Evolutionary conservation across 2,113 vertebrate species (phyloP).

Genomic region (Fulica atra): DNA sequence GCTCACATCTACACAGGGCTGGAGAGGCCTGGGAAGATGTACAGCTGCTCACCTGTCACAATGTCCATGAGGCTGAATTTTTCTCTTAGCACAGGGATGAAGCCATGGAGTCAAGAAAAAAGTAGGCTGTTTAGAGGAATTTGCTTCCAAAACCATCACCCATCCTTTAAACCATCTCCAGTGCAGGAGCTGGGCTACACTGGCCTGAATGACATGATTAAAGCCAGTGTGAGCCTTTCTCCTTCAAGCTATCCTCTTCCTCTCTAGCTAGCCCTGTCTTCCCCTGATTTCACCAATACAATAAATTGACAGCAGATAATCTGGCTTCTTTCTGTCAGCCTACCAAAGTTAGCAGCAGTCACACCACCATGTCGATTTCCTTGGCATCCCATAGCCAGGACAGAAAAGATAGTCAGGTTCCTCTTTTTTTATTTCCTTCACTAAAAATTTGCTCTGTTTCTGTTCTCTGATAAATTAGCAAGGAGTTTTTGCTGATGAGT

Average conservation of each 20-base stretch:
- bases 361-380: not conserved
- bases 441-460: not conserved
- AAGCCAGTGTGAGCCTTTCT: not conserved
- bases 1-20: not conserved
- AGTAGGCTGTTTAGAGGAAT: not conserved
- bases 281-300: not conserved
- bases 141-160: not conserved
- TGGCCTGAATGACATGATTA: not conserved
- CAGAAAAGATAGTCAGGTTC: not conserved
- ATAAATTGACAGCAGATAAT: not conserved
- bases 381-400: not conserved
- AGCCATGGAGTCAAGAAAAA: not conserved
- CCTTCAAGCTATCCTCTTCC: not conserved
- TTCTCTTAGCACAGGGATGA: not conserved
- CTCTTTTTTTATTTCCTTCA: not conserved
- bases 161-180: not conserved
- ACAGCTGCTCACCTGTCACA: not conserved
- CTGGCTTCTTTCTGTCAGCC: not conserved
- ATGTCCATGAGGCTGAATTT: not conserved
- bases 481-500: conserved; percentile 59
- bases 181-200: not conserved
- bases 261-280: not conserved
- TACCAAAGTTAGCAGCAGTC: not conserved
- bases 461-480: conserved; percentile 55
- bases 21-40: not conserved